phyloP scores from a whole-genome alignment of 2,797 vertebrate genomes.

The Phyllotis vaccarum region DNA sequence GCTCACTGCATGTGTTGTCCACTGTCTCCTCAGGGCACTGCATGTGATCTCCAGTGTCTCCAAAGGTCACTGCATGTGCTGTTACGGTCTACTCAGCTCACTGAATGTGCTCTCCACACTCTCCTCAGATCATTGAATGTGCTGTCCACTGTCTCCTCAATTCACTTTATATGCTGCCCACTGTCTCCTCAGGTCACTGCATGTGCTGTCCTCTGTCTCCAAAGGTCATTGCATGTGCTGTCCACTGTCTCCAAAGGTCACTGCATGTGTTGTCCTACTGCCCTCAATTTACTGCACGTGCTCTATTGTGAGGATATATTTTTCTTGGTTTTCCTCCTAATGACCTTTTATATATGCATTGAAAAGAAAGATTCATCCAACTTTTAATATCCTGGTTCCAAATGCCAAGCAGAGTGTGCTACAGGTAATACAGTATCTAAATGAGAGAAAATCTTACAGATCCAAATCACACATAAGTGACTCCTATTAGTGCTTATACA shows the following conservation, averaged over 20 bases:
- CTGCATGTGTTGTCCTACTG: too few relatives aligned
- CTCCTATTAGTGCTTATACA: neutral
- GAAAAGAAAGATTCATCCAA: neutral
- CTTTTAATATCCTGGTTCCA: neutral
- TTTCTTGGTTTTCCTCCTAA: neutral
- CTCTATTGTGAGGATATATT: neutral
- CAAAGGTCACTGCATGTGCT: neutral
- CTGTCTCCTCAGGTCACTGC: too few relatives aligned
- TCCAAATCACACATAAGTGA: neutral
- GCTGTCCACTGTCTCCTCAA: too few relatives aligned
- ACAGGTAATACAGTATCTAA: neutral
- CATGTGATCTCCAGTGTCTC: too few relatives aligned
- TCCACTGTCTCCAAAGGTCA: too few relatives aligned
- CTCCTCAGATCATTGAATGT: too few relatives aligned
- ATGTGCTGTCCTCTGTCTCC: too few relatives aligned
- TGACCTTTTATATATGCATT: neutral
- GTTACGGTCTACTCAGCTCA: neutral
- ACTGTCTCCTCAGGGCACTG: too few relatives aligned
- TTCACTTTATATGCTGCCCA: too few relatives aligned
- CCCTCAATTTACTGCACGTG: too few relatives aligned
- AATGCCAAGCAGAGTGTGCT: neutral
- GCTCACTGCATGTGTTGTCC: too few relatives aligned
- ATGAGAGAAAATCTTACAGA: neutral
- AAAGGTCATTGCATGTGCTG: too few relatives aligned
- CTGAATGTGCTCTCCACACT: accelerated